Conservation (phyloP, 2,113 vertebrate genomes). For the Ursus arctos region DNA sequence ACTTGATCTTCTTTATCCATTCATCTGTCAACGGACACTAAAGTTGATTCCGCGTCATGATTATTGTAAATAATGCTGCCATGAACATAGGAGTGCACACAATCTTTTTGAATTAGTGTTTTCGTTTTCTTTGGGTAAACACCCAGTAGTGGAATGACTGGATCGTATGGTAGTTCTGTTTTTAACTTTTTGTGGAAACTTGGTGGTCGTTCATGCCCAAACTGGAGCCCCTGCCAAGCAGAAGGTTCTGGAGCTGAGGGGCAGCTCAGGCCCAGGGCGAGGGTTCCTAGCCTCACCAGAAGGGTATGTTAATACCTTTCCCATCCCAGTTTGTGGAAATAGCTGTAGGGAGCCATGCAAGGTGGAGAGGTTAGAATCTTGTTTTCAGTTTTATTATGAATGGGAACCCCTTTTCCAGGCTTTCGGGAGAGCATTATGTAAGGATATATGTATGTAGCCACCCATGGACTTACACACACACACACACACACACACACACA, state of each 20-base stretch:
- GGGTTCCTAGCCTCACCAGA: neutral
- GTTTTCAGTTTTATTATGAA: constrained; percentile 26
- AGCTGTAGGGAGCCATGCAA: neutral
- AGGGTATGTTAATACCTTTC: neutral
- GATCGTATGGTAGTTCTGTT: neutral
- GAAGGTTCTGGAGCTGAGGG: neutral
- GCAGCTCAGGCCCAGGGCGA: neutral
- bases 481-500: neutral
- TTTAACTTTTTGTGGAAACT: neutral
- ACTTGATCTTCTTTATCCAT: neutral
- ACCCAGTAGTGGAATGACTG: neutral
- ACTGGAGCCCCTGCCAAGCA: neutral
- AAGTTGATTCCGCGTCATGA: neutral
- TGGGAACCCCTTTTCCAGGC: neutral
- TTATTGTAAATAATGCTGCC: neutral
- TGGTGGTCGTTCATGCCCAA: neutral
- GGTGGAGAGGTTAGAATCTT: neutral
- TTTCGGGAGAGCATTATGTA: neutral
- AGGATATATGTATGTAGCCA: neutral
- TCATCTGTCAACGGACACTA: neutral
- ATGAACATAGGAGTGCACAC: neutral
- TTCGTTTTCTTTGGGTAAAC: neutral
- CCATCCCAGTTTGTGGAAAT: neutral
- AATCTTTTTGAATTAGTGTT: neutral
- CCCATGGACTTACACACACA: neutral